phyloP scores from a whole-genome alignment of 2,888 invertebrate genomes.

The Amphipyra berbera region DNA sequence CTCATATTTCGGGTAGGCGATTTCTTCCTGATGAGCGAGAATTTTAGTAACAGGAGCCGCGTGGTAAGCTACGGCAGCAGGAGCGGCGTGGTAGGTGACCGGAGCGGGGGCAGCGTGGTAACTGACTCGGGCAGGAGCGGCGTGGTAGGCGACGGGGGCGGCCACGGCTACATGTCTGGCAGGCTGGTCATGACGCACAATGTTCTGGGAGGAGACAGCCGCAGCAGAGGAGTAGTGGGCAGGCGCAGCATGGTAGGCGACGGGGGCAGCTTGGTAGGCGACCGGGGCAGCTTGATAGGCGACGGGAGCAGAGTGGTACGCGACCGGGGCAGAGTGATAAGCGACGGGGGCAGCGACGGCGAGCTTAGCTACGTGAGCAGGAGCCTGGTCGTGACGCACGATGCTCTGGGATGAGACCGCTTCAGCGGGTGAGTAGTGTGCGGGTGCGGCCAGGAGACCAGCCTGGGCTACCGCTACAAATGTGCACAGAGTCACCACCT shows the following conservation, averaged over 20 bases:
- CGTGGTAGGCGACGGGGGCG: conserved; percentile 56
- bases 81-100: conserved; percentile 57
- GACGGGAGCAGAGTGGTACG: conserved; percentile 55
- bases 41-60: conserved; percentile 71
- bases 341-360: conserved; percentile 57
- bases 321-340: conserved; percentile 47
- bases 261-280: conserved; percentile 14
- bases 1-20: conserved; percentile 74
- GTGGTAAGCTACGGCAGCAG: conserved; percentile 74
- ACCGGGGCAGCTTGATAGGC: conserved; percentile 44
- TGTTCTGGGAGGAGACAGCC: conserved; percentile 48
- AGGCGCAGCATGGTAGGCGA: conserved; percentile 59
- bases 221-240: conserved; percentile 55
- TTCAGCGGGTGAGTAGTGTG: conserved; percentile 73
- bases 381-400: conserved; percentile 73
- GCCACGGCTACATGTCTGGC: conserved; percentile 21
- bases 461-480: conserved; percentile 75
- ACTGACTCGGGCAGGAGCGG: conserved; percentile 46
- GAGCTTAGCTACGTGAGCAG: conserved; percentile 54
- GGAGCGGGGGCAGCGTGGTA: conserved; percentile 61
- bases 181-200: conserved; percentile 43
- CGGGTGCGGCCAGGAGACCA: conserved; percentile 74
- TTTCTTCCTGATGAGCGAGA: conserved; percentile 58
- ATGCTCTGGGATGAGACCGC: conserved; percentile 81
- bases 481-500: conserved; percentile 70